These are phyloP conservation scores for Drosophila erecta DNA, from an alignment of 1,140 invertebrate genomes.

Conservation along the genomic window DNA sequence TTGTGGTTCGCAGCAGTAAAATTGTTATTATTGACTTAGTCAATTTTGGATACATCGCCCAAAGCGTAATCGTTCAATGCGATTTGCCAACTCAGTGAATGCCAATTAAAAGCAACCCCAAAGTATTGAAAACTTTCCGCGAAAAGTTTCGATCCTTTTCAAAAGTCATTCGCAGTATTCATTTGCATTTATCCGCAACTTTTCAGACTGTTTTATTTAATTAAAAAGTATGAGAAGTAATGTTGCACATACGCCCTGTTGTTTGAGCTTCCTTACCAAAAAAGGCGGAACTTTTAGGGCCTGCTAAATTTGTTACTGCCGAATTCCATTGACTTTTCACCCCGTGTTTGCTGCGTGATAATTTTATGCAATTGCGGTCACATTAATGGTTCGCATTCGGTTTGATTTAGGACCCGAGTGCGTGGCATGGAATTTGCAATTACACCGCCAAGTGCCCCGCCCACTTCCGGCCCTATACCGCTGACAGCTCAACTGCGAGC, in stretches of 20 bases:
- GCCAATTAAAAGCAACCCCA: slow-evolving; percentile 58
- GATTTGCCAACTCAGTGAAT: slow-evolving; percentile 56
- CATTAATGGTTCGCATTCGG: slow-evolving; percentile 72
- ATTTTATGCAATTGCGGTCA: slow-evolving; percentile 73
- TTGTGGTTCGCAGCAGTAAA: slow-evolving; percentile 20
- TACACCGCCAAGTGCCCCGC: slow-evolving; percentile 34
- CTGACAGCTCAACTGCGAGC: slow-evolving; percentile 67
- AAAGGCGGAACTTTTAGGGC: slow-evolving; percentile 9
- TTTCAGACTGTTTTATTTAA: slow-evolving; percentile 52
- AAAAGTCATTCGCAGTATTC: slow-evolving; percentile 64
- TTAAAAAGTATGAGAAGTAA: slow-evolving; percentile 30
- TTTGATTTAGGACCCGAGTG: slow-evolving; percentile 73
- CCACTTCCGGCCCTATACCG: slow-evolving; percentile 17
- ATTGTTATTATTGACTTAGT: slow-evolving; percentile 43
- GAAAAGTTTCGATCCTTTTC: slow-evolving; percentile 29
- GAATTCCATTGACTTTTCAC: slow-evolving; percentile 5
- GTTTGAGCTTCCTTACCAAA: too few species aligned
- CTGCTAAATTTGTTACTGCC: not conserved
- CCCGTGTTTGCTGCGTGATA: slow-evolving; percentile 55
- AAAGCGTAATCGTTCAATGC: slow-evolving; percentile 14
- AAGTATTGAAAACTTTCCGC: slow-evolving; percentile 46
- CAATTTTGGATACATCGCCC: slow-evolving; percentile 4
- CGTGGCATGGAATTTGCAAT: slow-evolving; percentile 76
- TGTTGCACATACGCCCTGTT: slow-evolving; percentile 52
- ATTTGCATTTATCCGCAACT: slow-evolving; percentile 37